Base-by-base conservation (phyloP, 2,888 invertebrate genomes). In the Volucella inanis region DNA sequence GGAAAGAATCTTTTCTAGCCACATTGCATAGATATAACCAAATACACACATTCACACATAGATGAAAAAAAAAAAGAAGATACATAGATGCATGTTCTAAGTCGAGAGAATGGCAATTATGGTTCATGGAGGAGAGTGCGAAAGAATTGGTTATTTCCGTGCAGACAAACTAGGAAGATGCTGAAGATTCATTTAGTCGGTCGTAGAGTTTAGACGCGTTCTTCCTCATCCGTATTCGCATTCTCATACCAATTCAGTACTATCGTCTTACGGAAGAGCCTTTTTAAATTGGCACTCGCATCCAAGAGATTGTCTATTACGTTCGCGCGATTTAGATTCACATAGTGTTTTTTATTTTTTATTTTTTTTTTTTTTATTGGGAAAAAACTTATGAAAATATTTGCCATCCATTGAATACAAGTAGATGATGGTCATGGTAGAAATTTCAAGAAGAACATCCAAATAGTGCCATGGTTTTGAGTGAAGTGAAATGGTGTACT, bases 81-180 rank as follows among this genome's bases (percentile, higher is more conserved):
- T 10, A n/a, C n/a, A n/a, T n/a, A 54, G 72, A 79, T 84, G 83
- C 83, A 84, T 64, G 83, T 70, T 76, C 67, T 75, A 55, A 70
- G 47, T 15, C 57, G 22, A 85, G 85, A 85, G 85, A 85, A 76
- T 85, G 85, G 80, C 84, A 85, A 85, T 81, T 85, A 81, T 77
- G 85, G 76, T 81, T 85, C 85, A 64, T 72, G 41, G 57, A 67
- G 61, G 55, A 67, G 31, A 31, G 47, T 78, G 49, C 68, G 14
- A 68, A 64, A 65, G 81, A 85, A 76, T 85, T 76, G 81, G 76
- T 81, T 71, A 71, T 68, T 81, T 85, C 80, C 85, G 81, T 80
- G 52, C 62, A 64, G 71, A 68, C 71, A 31, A 38, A 81, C 64
- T 47, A 49, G 10, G 57, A 64, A 68, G 68, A 76, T 76, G 68